These are phyloP conservation scores for Notarius quadriscutis DNA, from an alignment of 2,113 vertebrate species.

Conservation along the genomic window DNA sequence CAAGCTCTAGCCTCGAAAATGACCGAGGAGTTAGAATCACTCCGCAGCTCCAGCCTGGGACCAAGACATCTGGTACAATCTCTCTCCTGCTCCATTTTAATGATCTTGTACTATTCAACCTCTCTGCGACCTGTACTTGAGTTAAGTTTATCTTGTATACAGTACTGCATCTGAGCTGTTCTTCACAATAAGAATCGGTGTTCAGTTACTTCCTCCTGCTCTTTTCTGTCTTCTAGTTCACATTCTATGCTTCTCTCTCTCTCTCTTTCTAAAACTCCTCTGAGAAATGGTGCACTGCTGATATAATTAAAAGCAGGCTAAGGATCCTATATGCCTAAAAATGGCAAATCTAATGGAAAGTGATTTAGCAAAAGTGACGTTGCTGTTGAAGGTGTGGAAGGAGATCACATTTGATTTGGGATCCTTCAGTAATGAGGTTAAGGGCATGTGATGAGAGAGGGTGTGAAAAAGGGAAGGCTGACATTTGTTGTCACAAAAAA, in stretches of 20 bases:
- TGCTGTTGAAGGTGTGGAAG: constrained; percentile 33
- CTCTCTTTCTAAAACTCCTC: constrained; percentile 26
- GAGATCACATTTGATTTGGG: constrained; percentile 41
- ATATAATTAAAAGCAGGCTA: constrained; percentile 44
- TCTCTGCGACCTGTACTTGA: background rate
- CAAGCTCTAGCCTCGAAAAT: constrained; percentile 96
- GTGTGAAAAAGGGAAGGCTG: background rate
- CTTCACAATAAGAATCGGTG: background rate
- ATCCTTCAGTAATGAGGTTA: constrained; percentile 40
- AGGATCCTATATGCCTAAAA: constrained; percentile 32
- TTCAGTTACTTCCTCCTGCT: too few relatives aligned
- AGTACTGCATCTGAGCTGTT: background rate
- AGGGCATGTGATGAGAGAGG: constrained; percentile 4
- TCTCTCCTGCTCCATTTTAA: background rate
- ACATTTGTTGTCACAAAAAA: background rate
- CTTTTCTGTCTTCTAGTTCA: background rate
- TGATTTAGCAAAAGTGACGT: constrained; percentile 42
- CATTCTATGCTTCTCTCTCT: background rate
- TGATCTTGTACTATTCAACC: background rate
- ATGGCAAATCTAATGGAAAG: constrained; percentile 51
- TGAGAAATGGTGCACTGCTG: constrained; percentile 37
- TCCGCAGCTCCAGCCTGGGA: constrained; percentile 88
- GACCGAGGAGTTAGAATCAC: constrained; percentile 91
- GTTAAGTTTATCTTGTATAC: background rate
- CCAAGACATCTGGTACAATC: constrained; percentile 84